These are phyloP conservation scores for Brachyalestes nurse DNA, from an alignment of 2,797 vertebrate genomes.

Conservation along the genomic window DNA sequence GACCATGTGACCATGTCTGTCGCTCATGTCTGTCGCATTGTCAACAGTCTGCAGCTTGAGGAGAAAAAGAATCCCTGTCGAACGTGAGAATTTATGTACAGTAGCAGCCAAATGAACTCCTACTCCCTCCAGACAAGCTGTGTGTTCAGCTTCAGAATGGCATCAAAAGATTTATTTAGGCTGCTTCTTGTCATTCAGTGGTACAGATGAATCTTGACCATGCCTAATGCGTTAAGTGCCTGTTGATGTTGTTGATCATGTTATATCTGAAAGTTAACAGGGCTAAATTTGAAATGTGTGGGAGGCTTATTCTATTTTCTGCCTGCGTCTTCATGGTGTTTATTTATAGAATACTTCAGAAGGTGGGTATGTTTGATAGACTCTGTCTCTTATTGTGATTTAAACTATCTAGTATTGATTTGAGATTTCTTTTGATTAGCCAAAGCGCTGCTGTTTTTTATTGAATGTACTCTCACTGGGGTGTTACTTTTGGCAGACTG, in stretches of 20 bases:
- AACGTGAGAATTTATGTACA: conserved; percentile 76
- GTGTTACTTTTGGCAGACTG: conserved; percentile 27
- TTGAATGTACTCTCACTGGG: conserved; percentile 19
- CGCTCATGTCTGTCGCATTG: conserved; percentile 63
- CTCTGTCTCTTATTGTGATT: too few relatives aligned
- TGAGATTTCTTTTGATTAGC: conserved; percentile 21
- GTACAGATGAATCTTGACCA: not conserved
- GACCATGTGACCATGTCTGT: conserved; percentile 47
- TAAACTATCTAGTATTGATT: not conserved
- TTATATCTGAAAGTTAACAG: not conserved
- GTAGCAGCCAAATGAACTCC: conserved; percentile 73
- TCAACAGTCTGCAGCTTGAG: conserved; percentile 79
- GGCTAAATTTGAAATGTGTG: conserved; percentile 3
- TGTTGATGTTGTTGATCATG: not conserved
- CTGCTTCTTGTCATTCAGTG: conserved; percentile 24
- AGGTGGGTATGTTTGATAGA: not conserved
- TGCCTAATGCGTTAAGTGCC: not conserved
- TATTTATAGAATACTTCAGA: conserved; percentile 24
- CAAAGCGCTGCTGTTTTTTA: not conserved
- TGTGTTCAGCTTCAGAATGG: conserved; percentile 50
- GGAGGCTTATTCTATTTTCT: not conserved
- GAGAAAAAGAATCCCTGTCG: conserved; percentile 70
- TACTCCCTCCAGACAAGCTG: conserved; percentile 70
- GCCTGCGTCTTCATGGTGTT: not conserved
- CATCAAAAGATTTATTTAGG: not conserved